Percentiles rank a stretch among this genome's conserved stretches.
These are phyloP conservation scores for Lophius americanus DNA, from an alignment of 2,797 vertebrate species.

Conservation along the genomic window DNA sequence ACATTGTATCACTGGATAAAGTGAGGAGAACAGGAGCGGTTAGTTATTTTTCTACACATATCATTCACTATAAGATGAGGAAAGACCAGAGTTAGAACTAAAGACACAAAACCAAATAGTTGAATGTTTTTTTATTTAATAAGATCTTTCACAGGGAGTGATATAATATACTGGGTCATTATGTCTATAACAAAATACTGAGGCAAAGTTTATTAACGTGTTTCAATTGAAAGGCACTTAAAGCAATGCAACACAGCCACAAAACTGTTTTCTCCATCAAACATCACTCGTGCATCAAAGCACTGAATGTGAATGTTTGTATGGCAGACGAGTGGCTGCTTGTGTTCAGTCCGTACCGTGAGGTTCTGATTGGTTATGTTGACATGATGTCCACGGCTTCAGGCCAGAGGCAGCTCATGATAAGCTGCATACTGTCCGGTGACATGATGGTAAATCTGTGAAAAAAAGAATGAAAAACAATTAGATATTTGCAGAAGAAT, in stretches of 20 bases:
- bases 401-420: conserved; percentile 92
- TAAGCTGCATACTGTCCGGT: conserved; percentile 89
- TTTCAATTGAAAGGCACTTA: no score
- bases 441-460: conserved; percentile 94
- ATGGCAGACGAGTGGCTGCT: no score
- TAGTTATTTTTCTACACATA: neutral
- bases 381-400: conserved; percentile 41
- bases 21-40: neutral
- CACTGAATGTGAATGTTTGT: neutral
- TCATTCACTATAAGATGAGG: conserved; percentile 16
- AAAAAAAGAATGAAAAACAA: neutral
- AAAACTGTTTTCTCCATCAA: neutral
- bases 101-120: neutral
- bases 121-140: no score
- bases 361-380: conserved; percentile 20
- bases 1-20: neutral
- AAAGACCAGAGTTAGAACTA: neutral
- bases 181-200: no score
- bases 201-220: no score
- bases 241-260: neutral
- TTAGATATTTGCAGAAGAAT: neutral
- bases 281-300: neutral
- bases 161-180: no score
- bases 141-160: no score
- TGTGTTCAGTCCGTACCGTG: conserved; percentile 3